These are phyloP conservation scores for Chamaedrilus cognettii DNA, from an alignment of 2,888 invertebrate genomes.

Conservation along the genomic window DNA sequence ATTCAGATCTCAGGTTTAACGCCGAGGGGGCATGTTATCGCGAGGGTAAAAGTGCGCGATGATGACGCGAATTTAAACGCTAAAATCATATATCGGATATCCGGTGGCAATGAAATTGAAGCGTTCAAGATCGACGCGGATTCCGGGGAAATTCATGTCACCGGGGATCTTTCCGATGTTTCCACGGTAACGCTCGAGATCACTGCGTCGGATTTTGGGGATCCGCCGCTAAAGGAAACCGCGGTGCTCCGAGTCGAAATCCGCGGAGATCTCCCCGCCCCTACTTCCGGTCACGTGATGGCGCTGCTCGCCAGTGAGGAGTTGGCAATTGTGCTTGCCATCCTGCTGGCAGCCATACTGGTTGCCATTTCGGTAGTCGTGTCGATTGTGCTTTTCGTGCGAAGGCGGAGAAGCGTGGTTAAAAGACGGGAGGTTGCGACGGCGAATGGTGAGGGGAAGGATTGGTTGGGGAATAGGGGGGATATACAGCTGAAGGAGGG, in stretches of 20 bases:
- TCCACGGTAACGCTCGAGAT: not conserved
- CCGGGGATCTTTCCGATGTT: conserved; percentile 3
- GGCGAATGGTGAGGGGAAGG: no score
- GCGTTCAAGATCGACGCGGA: conserved; percentile 9
- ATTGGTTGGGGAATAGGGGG: no score
- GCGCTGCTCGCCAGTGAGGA: conserved; percentile 26
- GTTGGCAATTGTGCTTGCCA: conserved; percentile 19
- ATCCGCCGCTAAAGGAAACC: conserved; percentile 8
- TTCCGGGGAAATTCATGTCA: conserved; percentile 11
- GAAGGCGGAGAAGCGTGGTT: not conserved
- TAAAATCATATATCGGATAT: conserved; percentile 6
- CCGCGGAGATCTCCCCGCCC: conserved; percentile 4
- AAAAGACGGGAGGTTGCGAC: not conserved
- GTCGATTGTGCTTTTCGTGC: conserved; percentile 13
- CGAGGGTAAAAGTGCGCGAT: conserved; percentile 12
- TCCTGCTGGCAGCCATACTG: conserved; percentile 20
- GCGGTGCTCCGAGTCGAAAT: not conserved
- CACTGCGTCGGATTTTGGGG: not conserved
- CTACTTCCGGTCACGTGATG: conserved; percentile 10
- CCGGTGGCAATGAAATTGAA: conserved; percentile 5
- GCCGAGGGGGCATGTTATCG: not conserved
- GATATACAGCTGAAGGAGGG: not conserved
- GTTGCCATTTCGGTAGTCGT: conserved; percentile 20
- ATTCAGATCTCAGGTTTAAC: not conserved
- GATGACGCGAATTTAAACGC: conserved; percentile 10